Conservation (phyloP, 2,888 invertebrate species). For the Tinea trinotella region DNA sequence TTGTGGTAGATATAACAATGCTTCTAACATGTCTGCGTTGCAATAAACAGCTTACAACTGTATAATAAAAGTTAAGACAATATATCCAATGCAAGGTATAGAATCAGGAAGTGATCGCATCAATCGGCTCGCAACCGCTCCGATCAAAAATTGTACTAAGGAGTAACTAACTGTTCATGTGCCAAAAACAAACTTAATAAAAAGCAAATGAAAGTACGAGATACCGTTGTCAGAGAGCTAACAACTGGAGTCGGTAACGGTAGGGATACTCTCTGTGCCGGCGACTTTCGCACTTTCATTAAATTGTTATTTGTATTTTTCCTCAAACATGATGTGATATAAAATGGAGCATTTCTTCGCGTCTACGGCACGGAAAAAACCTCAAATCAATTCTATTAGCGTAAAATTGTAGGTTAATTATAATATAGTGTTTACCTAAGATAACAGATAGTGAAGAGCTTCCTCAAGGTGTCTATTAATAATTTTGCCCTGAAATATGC, state of each 20-base stretch:
- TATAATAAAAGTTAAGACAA: neutral
- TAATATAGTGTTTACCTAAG: neutral
- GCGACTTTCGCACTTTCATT: constrained; percentile 13
- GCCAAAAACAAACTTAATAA: constrained; percentile 48
- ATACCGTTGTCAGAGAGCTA: constrained; percentile 34
- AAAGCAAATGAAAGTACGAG: constrained; percentile 49
- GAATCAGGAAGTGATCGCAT: neutral
- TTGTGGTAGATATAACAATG: neutral
- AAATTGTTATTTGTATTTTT: constrained; percentile 3
- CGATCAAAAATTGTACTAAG: neutral
- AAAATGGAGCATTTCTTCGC: neutral
- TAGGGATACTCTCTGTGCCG: neutral
- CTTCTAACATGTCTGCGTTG: no score
- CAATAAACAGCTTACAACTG: no score
- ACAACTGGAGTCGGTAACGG: constrained; percentile 20
- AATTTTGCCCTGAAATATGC: neutral
- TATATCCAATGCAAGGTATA: constrained; percentile 25
- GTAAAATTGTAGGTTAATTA: neutral
- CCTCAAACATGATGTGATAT: neutral
- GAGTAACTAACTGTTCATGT: constrained; percentile 48
- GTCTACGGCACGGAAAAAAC: neutral
- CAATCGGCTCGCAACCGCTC: constrained; percentile 7
- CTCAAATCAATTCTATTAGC: neutral
- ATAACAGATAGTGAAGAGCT: neutral
- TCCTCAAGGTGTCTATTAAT: neutral